A percentile compares a stretch with the other conserved stretches of the same genome.
Evolutionary conservation across 2,888 invertebrate species (phyloP).

Genomic region (Saturnia japonica): DNA sequence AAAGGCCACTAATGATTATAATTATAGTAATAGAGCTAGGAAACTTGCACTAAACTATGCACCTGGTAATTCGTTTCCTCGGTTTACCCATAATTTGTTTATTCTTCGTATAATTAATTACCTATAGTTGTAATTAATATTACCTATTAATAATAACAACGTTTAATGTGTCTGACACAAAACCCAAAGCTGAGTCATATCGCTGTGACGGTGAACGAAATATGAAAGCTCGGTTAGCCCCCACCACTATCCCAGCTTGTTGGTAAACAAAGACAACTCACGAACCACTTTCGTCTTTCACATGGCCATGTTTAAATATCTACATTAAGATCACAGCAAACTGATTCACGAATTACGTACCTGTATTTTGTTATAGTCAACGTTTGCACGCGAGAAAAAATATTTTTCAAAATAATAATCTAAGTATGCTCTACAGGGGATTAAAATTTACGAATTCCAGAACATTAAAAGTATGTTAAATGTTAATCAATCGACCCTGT

Average conservation of each 20-base stretch:
- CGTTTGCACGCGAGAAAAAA: background rate
- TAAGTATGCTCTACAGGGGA: too few species aligned
- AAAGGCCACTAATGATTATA: background rate
- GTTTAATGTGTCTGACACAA: background rate
- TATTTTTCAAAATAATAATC: background rate
- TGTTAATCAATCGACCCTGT: background rate
- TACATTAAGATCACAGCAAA: background rate
- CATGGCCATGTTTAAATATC: background rate
- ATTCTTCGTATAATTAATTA: background rate
- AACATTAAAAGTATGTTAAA: background rate
- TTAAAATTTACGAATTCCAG: background rate
- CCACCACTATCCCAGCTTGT: background rate
- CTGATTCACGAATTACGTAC: background rate
- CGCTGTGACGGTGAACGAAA: slow-evolving; percentile 5
- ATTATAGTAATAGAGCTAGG: background rate
- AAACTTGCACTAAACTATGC: slow-evolving; percentile 6
- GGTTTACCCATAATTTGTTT: slow-evolving; percentile 6
- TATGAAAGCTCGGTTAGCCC: slow-evolving; percentile 2
- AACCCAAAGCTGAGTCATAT: slow-evolving; percentile 2
- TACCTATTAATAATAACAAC: background rate
- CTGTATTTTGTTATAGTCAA: background rate
- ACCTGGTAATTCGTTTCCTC: background rate
- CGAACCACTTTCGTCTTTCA: slow-evolving; percentile 16
- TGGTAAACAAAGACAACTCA: slow-evolving; percentile 16
- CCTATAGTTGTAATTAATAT: background rate